A percentile compares a stretch with the other conserved stretches of the same genome.
Conservation (phyloP, 2,888 invertebrate species). For the Pterostichus niger region DNA sequence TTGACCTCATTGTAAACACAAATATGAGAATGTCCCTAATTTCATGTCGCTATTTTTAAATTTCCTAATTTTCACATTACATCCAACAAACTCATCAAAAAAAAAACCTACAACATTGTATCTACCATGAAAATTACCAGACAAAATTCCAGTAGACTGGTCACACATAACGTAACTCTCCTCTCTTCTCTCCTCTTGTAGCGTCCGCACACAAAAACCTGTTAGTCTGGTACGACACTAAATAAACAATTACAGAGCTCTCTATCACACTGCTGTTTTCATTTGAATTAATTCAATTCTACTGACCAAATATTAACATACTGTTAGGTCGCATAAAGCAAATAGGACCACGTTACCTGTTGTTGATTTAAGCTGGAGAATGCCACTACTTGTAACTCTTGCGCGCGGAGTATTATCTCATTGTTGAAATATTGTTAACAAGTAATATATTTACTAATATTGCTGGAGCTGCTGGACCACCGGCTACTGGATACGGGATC, state of each 20-base stretch:
- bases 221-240: conserved; percentile 65
- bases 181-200: not conserved
- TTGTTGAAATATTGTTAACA: conserved; percentile 65
- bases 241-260: conserved; percentile 66
- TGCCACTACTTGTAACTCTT: conserved; percentile 54
- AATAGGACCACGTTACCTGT: conserved; percentile 58
- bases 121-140: conserved; percentile 22
- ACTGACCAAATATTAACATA: conserved; percentile 67
- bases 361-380: conserved; percentile 63
- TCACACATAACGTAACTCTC: not conserved
- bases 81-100: not conserved
- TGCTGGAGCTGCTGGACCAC: not conserved
- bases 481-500: conserved; percentile 35
- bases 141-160: conserved; percentile 49
- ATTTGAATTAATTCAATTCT: conserved; percentile 67
- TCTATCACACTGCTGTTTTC: conserved; percentile 64
- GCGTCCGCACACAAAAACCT: conserved; percentile 59
- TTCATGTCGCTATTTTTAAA: not conserved
- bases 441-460: conserved; percentile 56
- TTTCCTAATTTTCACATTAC: conserved; percentile 33
- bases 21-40: too few relatives aligned
- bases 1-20: too few relatives aligned
- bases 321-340: conserved; percentile 66
- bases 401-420: conserved; percentile 43
- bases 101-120: conserved; percentile 1